phyloP scores from a whole-genome alignment of 2,797 vertebrate genomes.

The Macroramphosus scolopax region DNA sequence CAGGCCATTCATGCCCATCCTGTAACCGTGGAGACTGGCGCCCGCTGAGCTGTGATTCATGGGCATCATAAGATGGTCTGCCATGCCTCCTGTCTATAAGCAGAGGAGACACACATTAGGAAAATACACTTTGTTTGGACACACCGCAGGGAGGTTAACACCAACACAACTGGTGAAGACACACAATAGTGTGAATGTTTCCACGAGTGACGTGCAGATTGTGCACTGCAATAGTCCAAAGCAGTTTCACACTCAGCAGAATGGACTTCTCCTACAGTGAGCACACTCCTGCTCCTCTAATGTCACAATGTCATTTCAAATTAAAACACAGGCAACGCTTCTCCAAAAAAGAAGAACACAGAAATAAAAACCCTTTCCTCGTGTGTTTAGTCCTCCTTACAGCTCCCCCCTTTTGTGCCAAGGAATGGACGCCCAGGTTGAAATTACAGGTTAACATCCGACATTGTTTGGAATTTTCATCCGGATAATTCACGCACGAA shows the following conservation, averaged over 20 bases:
- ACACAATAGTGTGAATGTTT: too few species aligned
- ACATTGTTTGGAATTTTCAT: constrained; percentile 47
- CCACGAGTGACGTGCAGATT: too few species aligned
- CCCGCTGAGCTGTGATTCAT: constrained; percentile 84
- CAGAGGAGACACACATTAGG: constrained; percentile 55
- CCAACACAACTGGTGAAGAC: too few species aligned
- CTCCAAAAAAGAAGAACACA: constrained; percentile 36
- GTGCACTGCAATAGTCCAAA: too few species aligned
- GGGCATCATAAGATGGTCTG: constrained; percentile 94
- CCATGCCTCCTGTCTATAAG: constrained; percentile 80
- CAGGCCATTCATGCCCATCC: constrained; percentile 87
- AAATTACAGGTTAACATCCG: constrained; percentile 56
- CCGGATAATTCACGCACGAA: constrained; percentile 29
- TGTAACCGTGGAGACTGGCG: constrained; percentile 85
- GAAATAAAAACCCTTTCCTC: constrained; percentile 5
- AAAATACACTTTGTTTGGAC: constrained; percentile 29
- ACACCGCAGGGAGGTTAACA: not conserved
- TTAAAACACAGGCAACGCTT: too few species aligned
- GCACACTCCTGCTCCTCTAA: too few species aligned
- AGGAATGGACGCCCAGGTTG: constrained; percentile 62
- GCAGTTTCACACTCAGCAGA: too few species aligned
- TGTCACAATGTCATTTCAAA: too few species aligned
- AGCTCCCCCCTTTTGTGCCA: constrained; percentile 63
- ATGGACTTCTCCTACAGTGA: constrained; percentile 8
- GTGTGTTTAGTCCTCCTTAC: constrained; percentile 40